Percentiles rank a stretch among this genome's conserved stretches.
Evolutionary conservation across 2,888 invertebrate species (phyloP).

Genomic region (Tipula vernalis): DNA sequence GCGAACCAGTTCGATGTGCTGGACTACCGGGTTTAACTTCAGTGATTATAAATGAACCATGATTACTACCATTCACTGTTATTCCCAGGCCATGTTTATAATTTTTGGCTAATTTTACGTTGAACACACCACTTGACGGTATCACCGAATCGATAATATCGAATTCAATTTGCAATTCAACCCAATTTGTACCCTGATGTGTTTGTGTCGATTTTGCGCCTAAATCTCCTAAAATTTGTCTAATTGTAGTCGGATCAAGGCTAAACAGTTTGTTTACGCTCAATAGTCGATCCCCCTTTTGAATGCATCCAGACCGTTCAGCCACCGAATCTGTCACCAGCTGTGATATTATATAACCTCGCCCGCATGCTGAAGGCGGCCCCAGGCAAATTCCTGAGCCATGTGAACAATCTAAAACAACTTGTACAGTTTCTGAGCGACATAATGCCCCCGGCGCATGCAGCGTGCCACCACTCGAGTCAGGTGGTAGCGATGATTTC

Average conservation of each 20-base stretch:
- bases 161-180: conserved; percentile 74
- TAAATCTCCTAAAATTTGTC: conserved; percentile 34
- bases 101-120: conserved; percentile 67
- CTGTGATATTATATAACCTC: conserved; percentile 30
- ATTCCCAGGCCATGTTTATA: conserved; percentile 73
- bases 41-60: conserved; percentile 60
- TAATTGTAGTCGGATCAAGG: conserved; percentile 44
- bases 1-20: conserved; percentile 78
- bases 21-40: conserved; percentile 83
- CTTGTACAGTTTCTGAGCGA: conserved; percentile 34
- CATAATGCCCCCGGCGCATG: conserved; percentile 29
- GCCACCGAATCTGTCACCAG: conserved; percentile 32
- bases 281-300: conserved; percentile 71
- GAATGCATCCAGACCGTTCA: conserved; percentile 54
- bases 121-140: conserved; percentile 81
- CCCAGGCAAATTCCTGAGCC: conserved; percentile 33
- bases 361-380: conserved; percentile 26
- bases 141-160: conserved; percentile 86
- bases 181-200: conserved; percentile 47
- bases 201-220: conserved; percentile 25
- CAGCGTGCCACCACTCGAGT: conserved; percentile 19
- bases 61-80: conserved; percentile 62
- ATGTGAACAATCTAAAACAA: conserved; percentile 34
- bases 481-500: conserved; percentile 38
- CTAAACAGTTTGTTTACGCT: conserved; percentile 70